Evolutionary conservation across 2,113 vertebrate genomes (phyloP), one percentile per base, ranked within the genome.

Genomic region (Syrrhaptes paradoxus): DNA sequence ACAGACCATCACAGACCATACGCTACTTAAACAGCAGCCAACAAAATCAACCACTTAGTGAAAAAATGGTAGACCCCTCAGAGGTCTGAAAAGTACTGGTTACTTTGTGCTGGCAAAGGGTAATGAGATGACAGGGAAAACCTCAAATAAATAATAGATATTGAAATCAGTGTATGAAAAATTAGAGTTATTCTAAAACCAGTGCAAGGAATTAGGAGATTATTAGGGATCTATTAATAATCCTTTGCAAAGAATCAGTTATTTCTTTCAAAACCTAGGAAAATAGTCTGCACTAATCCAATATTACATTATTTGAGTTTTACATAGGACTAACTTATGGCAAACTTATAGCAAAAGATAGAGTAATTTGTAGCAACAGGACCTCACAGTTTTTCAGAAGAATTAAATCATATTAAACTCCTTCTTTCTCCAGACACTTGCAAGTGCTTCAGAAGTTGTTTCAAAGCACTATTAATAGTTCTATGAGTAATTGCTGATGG

Each of bases 381-480:
- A 61, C 18, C 28, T 70, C 21, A 48, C 5, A 34, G 4, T 49
- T 91, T 86, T 89, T 73, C 41, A 68, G n/a, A 89, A 57, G 58
- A 90, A 15, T 62, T 76, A 63, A 79, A 82, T 67, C 51, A 31
- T 25, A 38, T 45, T 21, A 90, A 85, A 84, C 2, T 76, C 22
- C 2, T 2, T 75, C 54, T 81, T 84, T 84, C 57, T 93, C 72
- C 46, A 94, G 72, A 94, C 41, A 86, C 16, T 86, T 67, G 43
- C 38, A 87, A 95, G 67, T 51, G 26, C 54, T 96, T 90, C 59
- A 85, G 51, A 92, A 77, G 79, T 90, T 92, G 75, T 93, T 96
- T 95, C 88, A 92, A 80, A 92, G 90, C 61, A 92, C 67, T 93
- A 97, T 92, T 94, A 92, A 94, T 88, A 96, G 90, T 67, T 83